Conservation (phyloP, 2,113 vertebrate species). For the Columba janthina region DNA sequence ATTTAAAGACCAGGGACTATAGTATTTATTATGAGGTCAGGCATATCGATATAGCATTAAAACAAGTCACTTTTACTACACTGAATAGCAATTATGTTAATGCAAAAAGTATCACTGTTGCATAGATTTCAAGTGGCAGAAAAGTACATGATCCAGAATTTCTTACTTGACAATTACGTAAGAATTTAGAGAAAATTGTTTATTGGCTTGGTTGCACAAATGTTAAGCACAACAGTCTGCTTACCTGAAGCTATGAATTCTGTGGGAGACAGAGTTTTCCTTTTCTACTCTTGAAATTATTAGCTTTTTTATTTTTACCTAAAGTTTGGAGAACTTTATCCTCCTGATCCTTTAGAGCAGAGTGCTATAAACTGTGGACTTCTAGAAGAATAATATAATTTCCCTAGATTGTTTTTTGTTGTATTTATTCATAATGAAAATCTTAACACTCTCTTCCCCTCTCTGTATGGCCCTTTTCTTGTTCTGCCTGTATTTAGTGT, state of each 20-base stretch:
- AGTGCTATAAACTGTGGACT: not conserved
- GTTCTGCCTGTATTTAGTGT: not conserved
- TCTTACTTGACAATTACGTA: not conserved
- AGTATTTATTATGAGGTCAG: conserved; percentile 71
- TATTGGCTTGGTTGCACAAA: not conserved
- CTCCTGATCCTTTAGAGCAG: not conserved
- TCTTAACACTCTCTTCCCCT: not conserved
- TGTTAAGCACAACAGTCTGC: not conserved
- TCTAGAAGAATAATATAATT: not conserved
- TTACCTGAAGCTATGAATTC: not conserved
- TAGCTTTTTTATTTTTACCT: not conserved
- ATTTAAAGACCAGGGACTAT: conserved; percentile 59
- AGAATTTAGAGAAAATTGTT: not conserved
- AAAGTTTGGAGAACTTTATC: not conserved
- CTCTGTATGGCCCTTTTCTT: not conserved
- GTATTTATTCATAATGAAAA: not conserved
- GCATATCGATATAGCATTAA: conserved; percentile 68
- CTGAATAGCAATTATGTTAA: conserved; percentile 47
- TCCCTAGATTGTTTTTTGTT: not conserved
- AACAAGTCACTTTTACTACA: conserved; percentile 62
- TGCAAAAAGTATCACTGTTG: conserved; percentile 1
- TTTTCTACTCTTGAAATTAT: not conserved
- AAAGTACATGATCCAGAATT: not conserved
- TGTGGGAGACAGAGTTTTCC: not conserved
- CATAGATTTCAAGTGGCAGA: not conserved